A percentile compares a stretch with the other conserved stretches of the same genome.
These are phyloP conservation scores for Formica aserva DNA, from an alignment of 2,888 invertebrate genomes.

Conservation along the genomic window DNA sequence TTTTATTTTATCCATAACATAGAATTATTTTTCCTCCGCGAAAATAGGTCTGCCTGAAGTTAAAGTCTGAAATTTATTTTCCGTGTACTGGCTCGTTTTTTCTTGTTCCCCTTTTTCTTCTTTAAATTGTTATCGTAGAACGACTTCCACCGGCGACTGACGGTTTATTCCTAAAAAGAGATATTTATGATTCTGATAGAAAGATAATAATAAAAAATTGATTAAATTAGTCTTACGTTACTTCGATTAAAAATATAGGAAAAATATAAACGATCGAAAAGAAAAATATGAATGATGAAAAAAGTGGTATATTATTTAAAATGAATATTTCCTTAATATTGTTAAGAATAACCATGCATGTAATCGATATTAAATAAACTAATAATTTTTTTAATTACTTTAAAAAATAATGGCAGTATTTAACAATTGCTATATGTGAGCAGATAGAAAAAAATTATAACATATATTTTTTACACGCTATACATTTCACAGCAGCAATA, in stretches of 20 bases:
- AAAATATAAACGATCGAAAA: background rate
- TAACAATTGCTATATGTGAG: background rate
- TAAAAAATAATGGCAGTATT: background rate
- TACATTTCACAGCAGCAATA: background rate
- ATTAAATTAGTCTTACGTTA: conserved; percentile 13
- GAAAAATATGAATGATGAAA: background rate
- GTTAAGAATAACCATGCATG: background rate
- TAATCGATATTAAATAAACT: background rate
- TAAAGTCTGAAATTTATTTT: conserved; percentile 40
- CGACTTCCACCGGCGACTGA: conserved; percentile 48
- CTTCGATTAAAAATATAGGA: background rate
- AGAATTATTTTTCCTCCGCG: background rate
- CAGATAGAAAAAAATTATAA: background rate
- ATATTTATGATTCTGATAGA: background rate
- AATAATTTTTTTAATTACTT: background rate
- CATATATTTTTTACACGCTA: background rate
- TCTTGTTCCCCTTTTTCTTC: background rate
- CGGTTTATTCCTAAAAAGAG: conserved; percentile 56
- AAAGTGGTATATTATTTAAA: background rate
- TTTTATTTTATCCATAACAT: conserved; percentile 19
- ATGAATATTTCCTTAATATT: background rate
- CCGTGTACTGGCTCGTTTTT: background rate
- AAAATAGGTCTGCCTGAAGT: background rate
- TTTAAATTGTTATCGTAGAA: conserved; percentile 59
- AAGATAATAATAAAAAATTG: background rate